Conservation (phyloP, 2,113 vertebrate species). For the Odocoileus virginianus region DNA sequence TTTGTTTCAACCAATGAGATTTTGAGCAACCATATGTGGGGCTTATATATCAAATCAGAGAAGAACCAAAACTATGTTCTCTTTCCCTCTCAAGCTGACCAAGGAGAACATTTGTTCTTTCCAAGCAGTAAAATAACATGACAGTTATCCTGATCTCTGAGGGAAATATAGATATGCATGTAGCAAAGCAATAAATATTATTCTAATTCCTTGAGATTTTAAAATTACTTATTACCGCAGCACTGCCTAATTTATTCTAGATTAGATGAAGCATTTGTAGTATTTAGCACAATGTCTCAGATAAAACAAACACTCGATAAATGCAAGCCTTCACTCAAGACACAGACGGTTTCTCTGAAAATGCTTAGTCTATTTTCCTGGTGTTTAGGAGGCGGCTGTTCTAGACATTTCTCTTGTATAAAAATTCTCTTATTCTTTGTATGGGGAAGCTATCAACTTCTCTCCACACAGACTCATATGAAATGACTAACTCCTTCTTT, state of each 20-base stretch:
- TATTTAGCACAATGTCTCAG: not conserved
- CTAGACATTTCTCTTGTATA: not conserved
- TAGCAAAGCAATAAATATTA: not conserved
- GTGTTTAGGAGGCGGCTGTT: not conserved
- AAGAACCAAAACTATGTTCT: not conserved
- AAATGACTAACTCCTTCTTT: constrained; percentile 67
- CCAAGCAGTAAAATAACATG: not conserved
- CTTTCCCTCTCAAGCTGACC: not conserved
- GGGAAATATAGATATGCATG: not conserved
- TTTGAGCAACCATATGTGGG: not conserved
- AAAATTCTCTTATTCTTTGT: not conserved
- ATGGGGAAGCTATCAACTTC: constrained; percentile 7
- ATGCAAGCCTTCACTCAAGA: not conserved
- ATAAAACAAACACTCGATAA: not conserved
- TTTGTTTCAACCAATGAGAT: not conserved
- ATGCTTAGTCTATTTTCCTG: not conserved
- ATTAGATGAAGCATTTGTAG: not conserved
- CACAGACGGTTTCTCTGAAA: not conserved
- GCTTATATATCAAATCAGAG: not conserved
- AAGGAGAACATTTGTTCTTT: not conserved
- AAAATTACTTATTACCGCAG: not conserved
- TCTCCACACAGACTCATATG: constrained; percentile 29
- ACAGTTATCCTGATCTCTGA: not conserved
- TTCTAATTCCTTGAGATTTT: not conserved
- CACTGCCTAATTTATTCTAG: not conserved